Conservation (phyloP, 2,113 vertebrate species). For the Tenrec ecaudatus region DNA sequence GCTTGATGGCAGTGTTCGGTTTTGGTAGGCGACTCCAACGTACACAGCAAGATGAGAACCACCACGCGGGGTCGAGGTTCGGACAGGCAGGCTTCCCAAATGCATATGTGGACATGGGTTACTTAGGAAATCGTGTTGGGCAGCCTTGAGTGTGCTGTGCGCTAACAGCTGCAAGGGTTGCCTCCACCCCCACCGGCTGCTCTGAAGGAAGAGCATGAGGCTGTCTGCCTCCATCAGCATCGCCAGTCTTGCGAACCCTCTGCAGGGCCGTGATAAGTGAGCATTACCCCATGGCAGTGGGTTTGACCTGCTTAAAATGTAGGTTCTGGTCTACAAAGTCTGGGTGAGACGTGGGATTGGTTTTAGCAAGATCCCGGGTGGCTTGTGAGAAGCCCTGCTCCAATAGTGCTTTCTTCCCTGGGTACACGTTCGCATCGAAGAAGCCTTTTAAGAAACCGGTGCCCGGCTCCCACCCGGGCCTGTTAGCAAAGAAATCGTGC, state of each 20-base stretch:
- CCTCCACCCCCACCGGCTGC: no score
- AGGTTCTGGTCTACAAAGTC: not conserved
- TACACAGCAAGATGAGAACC: not conserved
- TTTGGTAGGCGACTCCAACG: not conserved
- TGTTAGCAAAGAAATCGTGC: not conserved
- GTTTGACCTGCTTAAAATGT: not conserved
- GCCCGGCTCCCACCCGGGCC: not conserved
- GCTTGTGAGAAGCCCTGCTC: not conserved
- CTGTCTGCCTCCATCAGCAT: no score
- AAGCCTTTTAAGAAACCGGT: not conserved
- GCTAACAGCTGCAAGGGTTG: no score
- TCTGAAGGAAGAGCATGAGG: no score
- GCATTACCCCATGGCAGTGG: no score
- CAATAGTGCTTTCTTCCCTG: not conserved
- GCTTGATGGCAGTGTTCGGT: no score
- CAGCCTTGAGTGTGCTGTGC: no score
- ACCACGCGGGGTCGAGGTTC: rapidly evolving
- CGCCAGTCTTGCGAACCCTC: no score
- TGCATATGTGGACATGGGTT: rapidly evolving
- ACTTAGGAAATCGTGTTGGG: not conserved
- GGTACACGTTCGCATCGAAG: not conserved
- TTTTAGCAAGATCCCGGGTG: no score
- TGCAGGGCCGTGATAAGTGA: no score
- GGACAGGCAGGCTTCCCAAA: not conserved
- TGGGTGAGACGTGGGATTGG: not conserved